Evolutionary conservation across 2,113 vertebrate species (phyloP).

Genomic region (Cinclus mexicanus): DNA sequence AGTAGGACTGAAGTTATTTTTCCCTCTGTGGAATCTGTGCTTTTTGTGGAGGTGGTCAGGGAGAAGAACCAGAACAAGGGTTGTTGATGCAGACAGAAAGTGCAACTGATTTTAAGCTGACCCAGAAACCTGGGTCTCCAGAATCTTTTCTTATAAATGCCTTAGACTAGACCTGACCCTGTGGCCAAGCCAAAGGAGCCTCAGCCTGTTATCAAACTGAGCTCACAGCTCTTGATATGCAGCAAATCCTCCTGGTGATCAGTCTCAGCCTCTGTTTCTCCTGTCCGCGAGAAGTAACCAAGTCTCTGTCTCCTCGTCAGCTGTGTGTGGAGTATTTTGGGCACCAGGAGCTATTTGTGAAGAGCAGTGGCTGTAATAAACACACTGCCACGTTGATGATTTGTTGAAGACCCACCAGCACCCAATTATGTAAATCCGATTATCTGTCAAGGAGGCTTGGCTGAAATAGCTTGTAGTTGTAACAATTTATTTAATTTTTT

Average conservation of each 20-base stretch:
- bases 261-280: not conserved
- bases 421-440: constrained; percentile 80
- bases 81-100: not conserved
- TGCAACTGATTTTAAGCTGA: not conserved
- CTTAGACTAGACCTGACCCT: not conserved
- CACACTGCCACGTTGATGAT: constrained; percentile 56
- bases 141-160: not conserved
- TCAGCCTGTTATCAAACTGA: not conserved
- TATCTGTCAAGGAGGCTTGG: constrained; percentile 78
- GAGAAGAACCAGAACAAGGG: not conserved
- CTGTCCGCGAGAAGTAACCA: not conserved
- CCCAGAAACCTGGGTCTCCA: not conserved
- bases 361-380: constrained; percentile 64
- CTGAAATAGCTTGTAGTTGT: constrained; percentile 74
- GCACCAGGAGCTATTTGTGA: not conserved
- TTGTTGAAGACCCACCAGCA: constrained; percentile 72
- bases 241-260: not conserved
- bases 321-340: not conserved
- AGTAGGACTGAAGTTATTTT: not conserved
- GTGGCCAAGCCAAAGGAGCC: not conserved
- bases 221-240: not conserved
- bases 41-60: not conserved
- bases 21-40: not conserved
- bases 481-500: constrained; percentile 38
- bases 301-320: not conserved